Base-by-base conservation (phyloP, 2,797 vertebrate species). In the Uromys caudimaculatus region DNA sequence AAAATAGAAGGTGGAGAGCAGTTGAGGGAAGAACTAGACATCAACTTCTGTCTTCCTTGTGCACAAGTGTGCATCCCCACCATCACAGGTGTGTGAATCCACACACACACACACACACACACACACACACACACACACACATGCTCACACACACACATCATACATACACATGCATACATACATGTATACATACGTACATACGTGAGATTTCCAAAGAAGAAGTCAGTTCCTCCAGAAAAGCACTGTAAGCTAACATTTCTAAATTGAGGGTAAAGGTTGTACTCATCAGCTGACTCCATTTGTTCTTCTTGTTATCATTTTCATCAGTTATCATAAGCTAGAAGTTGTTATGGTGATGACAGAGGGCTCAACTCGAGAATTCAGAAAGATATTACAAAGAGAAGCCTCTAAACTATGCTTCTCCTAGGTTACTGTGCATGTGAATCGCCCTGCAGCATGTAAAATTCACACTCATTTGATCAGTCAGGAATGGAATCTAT, bases 181-280 rank as follows among this genome's bases (percentile, higher is more conserved):
- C 38, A 76, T 11, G 44, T n/a, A 38, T 7, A 73, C 24, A n/a
- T n/a, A 69, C 56, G 52, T 3, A 24, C 23, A 60, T 41, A 44
- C 0, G 2, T 76, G 54, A 50, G 29, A 44, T 16, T 77, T 64
- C 64, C 14, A 83, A 94, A 60, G 52, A 94, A 88, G n/a, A 92
- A 92, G 95, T 16, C 79, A 50, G 10, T 56, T 76, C 38, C 3
- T 24, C 41, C 71, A 89, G 60, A 95, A 88, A 32, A 94, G 58
- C 90, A 50, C 67, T 64, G 4, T n/a, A 93, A 91, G 89, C 41
- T 81, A 90, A 64, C 24, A 54, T 92, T 95, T 95, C 69, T 86
- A 92, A 82, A 41, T 62, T 75, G 73, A 38, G 35, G 23, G 29
- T 89, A 67, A 89, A 95, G 10, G 17, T 38, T 81, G 5, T 77